phyloP scores from a whole-genome alignment of 2,797 vertebrate genomes.

The Clarias platycephalus region DNA sequence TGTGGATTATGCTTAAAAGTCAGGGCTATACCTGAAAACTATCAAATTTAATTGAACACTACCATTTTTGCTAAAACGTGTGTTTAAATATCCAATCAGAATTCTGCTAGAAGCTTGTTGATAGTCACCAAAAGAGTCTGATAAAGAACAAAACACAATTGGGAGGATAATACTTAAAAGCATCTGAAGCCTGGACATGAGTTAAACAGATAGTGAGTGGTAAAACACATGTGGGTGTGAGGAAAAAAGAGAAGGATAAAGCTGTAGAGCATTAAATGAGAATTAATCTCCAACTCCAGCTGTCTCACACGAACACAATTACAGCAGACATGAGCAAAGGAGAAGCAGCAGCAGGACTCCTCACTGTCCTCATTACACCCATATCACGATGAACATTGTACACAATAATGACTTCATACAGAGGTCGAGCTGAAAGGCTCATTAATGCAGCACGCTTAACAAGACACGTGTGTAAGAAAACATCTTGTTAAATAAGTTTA shows the following conservation, averaged over 20 bases:
- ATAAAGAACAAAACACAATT: too few relatives aligned
- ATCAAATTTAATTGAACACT: too few relatives aligned
- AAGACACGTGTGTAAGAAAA: not conserved
- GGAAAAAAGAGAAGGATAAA: not conserved
- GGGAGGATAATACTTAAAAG: not conserved
- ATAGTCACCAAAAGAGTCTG: too few relatives aligned
- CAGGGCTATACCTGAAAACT: too few relatives aligned
- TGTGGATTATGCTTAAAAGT: too few relatives aligned
- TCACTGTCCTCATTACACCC: not conserved
- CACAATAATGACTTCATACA: not conserved
- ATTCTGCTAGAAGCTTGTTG: too few relatives aligned
- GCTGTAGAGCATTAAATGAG: not conserved
- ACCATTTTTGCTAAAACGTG: too few relatives aligned
- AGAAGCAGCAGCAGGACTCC: not conserved
- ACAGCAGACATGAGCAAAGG: not conserved
- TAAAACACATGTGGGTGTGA: not conserved
- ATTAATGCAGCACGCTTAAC: not conserved
- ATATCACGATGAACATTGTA: not conserved
- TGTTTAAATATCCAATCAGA: too few relatives aligned
- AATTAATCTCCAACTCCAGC: not conserved
- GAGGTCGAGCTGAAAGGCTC: not conserved
- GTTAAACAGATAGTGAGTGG: not conserved
- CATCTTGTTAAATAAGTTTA: not conserved
- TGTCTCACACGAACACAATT: not conserved
- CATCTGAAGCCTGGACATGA: not conserved